A percentile compares a stretch with the other conserved stretches of the same genome.
Evolutionary conservation across 2,888 invertebrate species (phyloP).

Genomic region (Deilephila elpenor): DNA sequence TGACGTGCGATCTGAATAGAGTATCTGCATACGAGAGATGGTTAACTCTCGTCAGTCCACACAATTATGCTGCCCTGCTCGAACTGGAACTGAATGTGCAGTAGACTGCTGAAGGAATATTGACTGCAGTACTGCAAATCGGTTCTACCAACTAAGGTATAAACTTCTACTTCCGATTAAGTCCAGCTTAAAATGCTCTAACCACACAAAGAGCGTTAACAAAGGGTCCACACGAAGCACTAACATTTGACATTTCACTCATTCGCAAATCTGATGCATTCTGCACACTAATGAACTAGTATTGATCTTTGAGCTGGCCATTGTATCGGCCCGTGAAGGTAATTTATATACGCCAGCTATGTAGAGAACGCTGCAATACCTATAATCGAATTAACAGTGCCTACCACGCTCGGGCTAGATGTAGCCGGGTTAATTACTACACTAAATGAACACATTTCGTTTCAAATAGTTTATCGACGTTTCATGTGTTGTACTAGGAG

Average conservation of each 20-base stretch:
- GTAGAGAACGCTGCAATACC: conserved; percentile 44
- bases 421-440: conserved; percentile 55
- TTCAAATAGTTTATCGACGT: conserved; percentile 39
- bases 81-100: too few relatives aligned
- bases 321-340: conserved; percentile 42
- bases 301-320: conserved; percentile 52
- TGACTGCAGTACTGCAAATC: too few relatives aligned
- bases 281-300: conserved; percentile 44
- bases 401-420: conserved; percentile 44
- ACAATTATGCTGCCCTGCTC: too few relatives aligned
- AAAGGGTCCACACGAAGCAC: conserved; percentile 17
- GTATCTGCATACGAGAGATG: too few relatives aligned
- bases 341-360: conserved; percentile 41
- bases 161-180: background rate
- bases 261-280: conserved; percentile 34
- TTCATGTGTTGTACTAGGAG: conserved; percentile 8
- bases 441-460: conserved; percentile 47
- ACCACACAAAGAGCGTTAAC: background rate
- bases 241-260: conserved; percentile 34
- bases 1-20: too few relatives aligned
- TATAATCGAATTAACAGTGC: conserved; percentile 57
- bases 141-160: too few relatives aligned
- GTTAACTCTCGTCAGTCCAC: too few relatives aligned
- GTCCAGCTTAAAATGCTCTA: background rate
- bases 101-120: too few relatives aligned